Evolutionary conservation across 2,888 invertebrate species (phyloP), one percentile per base, ranked within the genome.

Genomic region (Bombylius major): DNA sequence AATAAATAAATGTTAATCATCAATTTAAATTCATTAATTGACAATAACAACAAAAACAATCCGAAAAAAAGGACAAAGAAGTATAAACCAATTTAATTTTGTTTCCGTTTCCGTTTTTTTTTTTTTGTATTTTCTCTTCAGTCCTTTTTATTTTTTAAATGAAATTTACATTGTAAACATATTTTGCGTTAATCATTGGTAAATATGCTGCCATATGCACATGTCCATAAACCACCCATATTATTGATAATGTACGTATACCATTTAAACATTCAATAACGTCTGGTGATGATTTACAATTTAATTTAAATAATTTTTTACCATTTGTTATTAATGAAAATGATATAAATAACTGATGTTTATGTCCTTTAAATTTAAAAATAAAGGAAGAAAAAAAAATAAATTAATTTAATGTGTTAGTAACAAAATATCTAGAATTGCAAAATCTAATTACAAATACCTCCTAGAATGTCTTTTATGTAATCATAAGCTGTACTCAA

Each of bases 141-240:
- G 23, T 23, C 23, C 23, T 23, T 23, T 23, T 23, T 23, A 23
- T 23, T 2, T 23, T 23, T n/a, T n/a, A n/a, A n/a, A n/a, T n/a
- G n/a, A n/a, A 23, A 23, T 23, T 23, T 23, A 23, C 39, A 42
- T 4, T 4, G 11, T 11, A 8, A 42, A 50, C 39, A 7, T 50
- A 36, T 34, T 34, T 53, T 3, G 13, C 31, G 48, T 70, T 71
- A 1, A 65, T 62, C 44, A 58, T 61, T 5, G 67, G 64, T 3
- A 54, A 46, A 1, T 55, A 5, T 3, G 56, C 0, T 4, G 51
- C 49, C 5, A 63, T 31, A 12, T 64, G 66, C 7, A 58, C 53
- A 53, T 77, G 76, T 1, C 70, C 71, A 32, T 68, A 66, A 4
- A 77, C 62, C 4, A 77, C 69, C 76, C 76, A 77, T 56, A 75